Conservation (phyloP, 1,140 invertebrate species). For the Onthophagus taurus region DNA sequence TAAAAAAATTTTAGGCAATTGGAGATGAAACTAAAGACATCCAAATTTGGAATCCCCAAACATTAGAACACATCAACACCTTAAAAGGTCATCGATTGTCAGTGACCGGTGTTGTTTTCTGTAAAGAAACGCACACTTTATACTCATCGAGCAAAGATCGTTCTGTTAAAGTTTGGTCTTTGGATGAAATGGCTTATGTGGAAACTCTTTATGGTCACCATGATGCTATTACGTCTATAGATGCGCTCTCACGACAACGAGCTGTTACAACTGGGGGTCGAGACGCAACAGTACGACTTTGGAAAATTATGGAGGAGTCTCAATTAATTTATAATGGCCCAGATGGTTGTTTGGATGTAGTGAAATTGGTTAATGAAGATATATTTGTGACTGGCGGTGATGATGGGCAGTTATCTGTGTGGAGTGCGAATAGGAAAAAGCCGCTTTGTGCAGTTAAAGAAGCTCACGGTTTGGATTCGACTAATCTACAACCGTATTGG, state of each 20-base stretch:
- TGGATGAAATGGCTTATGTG: slow-evolving; percentile 92
- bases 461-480: slow-evolving; percentile 63
- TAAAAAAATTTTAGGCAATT: slow-evolving; percentile 45
- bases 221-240: slow-evolving; percentile 77
- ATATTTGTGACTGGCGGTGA: slow-evolving; percentile 85
- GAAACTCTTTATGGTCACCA: slow-evolving; percentile 95
- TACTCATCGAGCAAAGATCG: slow-evolving; percentile 79
- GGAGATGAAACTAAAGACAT: slow-evolving; percentile 71
- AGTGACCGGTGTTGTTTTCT: slow-evolving; percentile 75
- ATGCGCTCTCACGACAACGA: slow-evolving; percentile 72
- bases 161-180: slow-evolving; percentile 85
- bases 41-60: slow-evolving; percentile 73
- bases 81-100: slow-evolving; percentile 69
- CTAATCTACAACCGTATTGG: slow-evolving; percentile 70
- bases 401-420: slow-evolving; percentile 79
- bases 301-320: slow-evolving; percentile 95
- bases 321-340: slow-evolving; percentile 87
- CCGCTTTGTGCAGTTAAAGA: slow-evolving; percentile 59
- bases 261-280: slow-evolving; percentile 82
- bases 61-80: slow-evolving; percentile 67
- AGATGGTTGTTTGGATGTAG: slow-evolving; percentile 71
- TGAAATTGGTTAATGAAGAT: slow-evolving; percentile 84
- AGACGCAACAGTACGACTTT: slow-evolving; percentile 78
- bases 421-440: slow-evolving; percentile 87
- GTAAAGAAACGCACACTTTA: slow-evolving; percentile 77